phyloP scores from a whole-genome alignment of 1,140 invertebrate genomes.

The Heliothis subflexa region DNA sequence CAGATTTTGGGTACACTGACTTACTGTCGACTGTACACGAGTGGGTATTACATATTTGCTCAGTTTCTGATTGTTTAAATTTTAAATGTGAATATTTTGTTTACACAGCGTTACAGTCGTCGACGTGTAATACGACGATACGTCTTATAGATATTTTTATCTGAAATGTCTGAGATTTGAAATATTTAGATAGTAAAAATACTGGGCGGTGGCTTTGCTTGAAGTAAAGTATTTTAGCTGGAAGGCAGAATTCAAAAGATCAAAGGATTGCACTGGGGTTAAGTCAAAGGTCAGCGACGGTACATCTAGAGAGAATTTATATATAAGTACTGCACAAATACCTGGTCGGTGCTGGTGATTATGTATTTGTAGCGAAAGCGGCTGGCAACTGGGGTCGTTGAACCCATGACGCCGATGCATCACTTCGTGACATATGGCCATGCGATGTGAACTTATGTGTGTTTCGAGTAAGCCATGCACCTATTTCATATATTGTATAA shows the following conservation, averaged over 20 bases:
- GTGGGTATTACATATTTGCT: background rate
- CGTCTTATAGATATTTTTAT: background rate
- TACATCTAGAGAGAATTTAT: constrained; percentile 50
- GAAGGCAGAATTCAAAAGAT: constrained; percentile 1
- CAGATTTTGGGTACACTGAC: no score
- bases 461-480: constrained; percentile 69
- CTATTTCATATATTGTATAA: no score
- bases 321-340: constrained; percentile 47
- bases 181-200: no score
- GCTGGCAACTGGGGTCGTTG: constrained; percentile 59
- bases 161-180: no score
- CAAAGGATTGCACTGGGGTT: constrained; percentile 23
- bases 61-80: constrained; percentile 1
- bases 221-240: constrained; percentile 20
- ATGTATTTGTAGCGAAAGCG: constrained; percentile 74
- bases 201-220: background rate
- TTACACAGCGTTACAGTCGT: background rate
- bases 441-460: constrained; percentile 49
- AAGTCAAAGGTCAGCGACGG: constrained; percentile 56
- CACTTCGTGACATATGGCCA: constrained; percentile 58
- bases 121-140: background rate
- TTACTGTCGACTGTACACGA: no score
- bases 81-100: background rate
- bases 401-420: constrained; percentile 61
- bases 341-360: constrained; percentile 47